Conservation (phyloP, 2,888 invertebrate genomes). For the Drosophila neotestacea region DNA sequence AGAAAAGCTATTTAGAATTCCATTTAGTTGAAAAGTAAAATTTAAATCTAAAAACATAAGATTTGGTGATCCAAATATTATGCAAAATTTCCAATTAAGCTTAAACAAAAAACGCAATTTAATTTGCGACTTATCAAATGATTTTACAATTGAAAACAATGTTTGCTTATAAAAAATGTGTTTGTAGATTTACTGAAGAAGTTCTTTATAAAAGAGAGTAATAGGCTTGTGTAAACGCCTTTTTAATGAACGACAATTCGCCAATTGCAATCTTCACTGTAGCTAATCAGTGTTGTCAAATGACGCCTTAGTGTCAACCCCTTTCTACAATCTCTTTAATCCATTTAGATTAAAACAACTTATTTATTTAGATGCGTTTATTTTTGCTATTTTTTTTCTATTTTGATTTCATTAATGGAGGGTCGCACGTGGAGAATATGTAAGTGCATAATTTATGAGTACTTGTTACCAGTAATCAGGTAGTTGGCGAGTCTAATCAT, state of each 20-base stretch:
- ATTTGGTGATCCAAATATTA: neutral
- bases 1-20: neutral
- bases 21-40: neutral
- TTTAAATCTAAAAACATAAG: neutral
- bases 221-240: neutral
- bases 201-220: neutral
- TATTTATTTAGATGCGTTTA: slow-evolving; percentile 3
- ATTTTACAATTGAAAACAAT: too few relatives aligned
- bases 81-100: neutral
- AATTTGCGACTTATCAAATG: neutral
- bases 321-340: slow-evolving; percentile 1
- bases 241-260: neutral
- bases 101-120: neutral
- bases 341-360: neutral
- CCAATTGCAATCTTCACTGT: neutral
- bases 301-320: slow-evolving; percentile 2
- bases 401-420: neutral
- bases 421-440: slow-evolving; percentile 7
- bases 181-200: too few relatives aligned
- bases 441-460: too few relatives aligned
- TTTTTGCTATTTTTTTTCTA: neutral
- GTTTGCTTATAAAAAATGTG: too few relatives aligned
- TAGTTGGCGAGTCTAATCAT: too few relatives aligned
- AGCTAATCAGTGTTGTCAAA: slow-evolving; percentile 9
- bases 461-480: too few relatives aligned